Percentiles rank a stretch among this genome's conserved stretches.
These are phyloP conservation scores for Anastatus disparis DNA, from an alignment of 1,140 invertebrate species.

Conservation along the genomic window DNA sequence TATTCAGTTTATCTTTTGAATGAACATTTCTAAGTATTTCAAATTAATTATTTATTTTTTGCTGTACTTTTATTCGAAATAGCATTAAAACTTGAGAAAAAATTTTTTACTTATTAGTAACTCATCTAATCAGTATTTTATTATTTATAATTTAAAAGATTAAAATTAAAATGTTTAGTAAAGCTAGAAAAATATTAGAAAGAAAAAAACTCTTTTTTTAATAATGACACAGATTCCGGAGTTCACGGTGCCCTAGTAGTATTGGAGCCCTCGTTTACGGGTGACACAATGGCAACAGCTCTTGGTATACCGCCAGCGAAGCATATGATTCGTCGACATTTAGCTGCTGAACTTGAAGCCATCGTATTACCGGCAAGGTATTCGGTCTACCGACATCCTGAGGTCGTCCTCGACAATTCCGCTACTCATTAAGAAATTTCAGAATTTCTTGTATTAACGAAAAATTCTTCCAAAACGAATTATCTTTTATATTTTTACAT, in stretches of 20 bases:
- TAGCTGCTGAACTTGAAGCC: slow-evolving; percentile 88
- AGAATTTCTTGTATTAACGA: no score
- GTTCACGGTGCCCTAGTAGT: slow-evolving; percentile 93
- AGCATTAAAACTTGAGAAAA: no score
- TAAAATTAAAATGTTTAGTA: background rate
- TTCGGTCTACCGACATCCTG: slow-evolving; percentile 66
- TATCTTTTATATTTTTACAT: no score
- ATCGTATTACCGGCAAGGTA: slow-evolving; percentile 92
- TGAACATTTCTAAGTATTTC: no score
- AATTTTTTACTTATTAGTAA: no score
- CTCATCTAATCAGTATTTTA: background rate
- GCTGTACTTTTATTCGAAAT: no score
- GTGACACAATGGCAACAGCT: slow-evolving; percentile 93
- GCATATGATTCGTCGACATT: slow-evolving; percentile 90
- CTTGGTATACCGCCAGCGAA: slow-evolving; percentile 92
- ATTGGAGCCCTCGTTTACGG: slow-evolving; percentile 90
- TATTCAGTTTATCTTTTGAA: no score
- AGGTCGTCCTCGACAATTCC: slow-evolving; percentile 60
- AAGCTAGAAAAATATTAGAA: no score
- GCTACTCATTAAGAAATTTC: slow-evolving; percentile 62
- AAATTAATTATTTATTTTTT: no score
- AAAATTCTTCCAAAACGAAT: no score
- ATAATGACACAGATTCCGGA: slow-evolving; percentile 78
- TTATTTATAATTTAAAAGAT: background rate
- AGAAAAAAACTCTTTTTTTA: background rate